These are phyloP conservation scores for Lathronympha strigana DNA, from an alignment of 2,888 invertebrate species.

Conservation along the genomic window DNA sequence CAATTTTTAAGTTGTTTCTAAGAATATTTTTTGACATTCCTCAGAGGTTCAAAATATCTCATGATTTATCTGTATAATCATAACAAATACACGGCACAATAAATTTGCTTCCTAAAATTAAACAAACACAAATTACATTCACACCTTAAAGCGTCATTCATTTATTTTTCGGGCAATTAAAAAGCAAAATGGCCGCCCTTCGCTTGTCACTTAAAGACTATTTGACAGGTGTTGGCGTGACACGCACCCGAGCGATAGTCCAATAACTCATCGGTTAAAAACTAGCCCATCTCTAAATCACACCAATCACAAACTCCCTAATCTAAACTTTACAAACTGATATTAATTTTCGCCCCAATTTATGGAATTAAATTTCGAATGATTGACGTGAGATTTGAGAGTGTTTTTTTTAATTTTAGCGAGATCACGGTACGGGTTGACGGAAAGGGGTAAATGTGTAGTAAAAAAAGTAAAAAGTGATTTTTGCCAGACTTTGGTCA, in stretches of 20 bases:
- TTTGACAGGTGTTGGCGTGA: conserved; percentile 2
- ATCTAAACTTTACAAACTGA: conserved; percentile 30
- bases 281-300: conserved; percentile 43
- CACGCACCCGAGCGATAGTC: conserved; percentile 42
- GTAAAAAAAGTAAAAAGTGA: no score
- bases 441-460: conserved; percentile 3
- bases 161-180: neutral
- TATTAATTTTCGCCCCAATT: conserved; percentile 31
- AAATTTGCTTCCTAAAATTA: no score
- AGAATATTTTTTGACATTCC: no score
- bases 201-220: neutral
- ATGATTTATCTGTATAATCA: no score
- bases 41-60: no score
- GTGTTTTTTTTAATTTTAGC: neutral
- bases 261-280: conserved; percentile 38
- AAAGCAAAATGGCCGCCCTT: conserved; percentile 1
- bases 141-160: neutral
- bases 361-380: conserved; percentile 23
- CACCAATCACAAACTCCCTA: conserved; percentile 50
- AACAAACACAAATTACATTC: no score
- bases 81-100: no score
- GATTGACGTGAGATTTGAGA: conserved; percentile 31
- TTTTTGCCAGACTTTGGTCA: no score
- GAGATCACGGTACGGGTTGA: conserved; percentile 8
- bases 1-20: no score